Evolutionary conservation across 1,140 invertebrate species (phyloP).

Genomic region (Diprion similis): DNA sequence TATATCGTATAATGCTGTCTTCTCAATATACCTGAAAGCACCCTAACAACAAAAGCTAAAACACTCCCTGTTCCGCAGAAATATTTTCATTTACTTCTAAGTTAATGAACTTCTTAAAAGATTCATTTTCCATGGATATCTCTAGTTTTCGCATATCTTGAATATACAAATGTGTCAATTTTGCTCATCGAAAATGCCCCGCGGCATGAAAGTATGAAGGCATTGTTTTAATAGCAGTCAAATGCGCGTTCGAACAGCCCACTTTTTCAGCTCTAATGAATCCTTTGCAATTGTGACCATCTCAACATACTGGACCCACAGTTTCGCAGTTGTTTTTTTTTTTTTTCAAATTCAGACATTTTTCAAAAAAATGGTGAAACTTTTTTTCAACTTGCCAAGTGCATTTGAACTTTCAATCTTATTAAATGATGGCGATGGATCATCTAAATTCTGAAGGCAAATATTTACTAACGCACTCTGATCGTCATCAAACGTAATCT

Average conservation of each 20-base stretch:
- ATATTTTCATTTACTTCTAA: too few relatives aligned
- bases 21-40: too few relatives aligned
- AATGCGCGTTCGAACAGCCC: conserved; percentile 47
- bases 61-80: conserved; percentile 46
- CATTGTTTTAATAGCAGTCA: conserved; percentile 42
- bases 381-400: conserved; percentile 17
- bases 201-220: conserved; percentile 47
- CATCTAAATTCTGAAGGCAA: conserved; percentile 28
- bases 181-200: conserved; percentile 47
- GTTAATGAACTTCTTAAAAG: conserved; percentile 23
- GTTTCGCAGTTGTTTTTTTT: conserved; percentile 28
- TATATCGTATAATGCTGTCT: too few relatives aligned
- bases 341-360: conserved; percentile 7
- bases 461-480: conserved; percentile 17
- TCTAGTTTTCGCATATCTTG: conserved; percentile 50
- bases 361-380: conserved; percentile 33
- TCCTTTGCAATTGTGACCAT: conserved; percentile 34
- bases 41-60: too few relatives aligned
- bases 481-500: conserved; percentile 2
- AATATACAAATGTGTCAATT: conserved; percentile 56
- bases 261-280: conserved; percentile 47
- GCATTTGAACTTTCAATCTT: conserved; percentile 26
- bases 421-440: conserved; percentile 17
- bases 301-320: conserved; percentile 48
- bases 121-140: conserved; percentile 24